Base-by-base conservation (phyloP, 2,888 invertebrate genomes). In the Norana najaformis region DNA sequence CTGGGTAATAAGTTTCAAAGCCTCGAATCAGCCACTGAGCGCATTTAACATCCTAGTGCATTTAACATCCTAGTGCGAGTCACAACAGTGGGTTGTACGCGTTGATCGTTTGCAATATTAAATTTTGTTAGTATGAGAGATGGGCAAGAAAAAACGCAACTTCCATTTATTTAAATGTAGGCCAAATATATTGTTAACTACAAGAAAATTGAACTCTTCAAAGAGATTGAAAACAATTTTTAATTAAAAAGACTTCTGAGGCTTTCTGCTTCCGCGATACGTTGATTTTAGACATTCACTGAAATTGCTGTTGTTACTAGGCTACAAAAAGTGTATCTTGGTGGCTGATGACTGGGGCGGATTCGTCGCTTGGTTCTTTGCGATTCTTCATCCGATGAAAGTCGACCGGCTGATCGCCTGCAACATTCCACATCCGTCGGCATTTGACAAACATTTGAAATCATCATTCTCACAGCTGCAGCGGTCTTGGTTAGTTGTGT, bases 271-370 rank as follows among this genome's bases (percentile, higher is more conserved):
- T 47, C 47, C 47, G 1, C 47, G 23, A 47, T 47, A n/a, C n/a
- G 47, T 47, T 47, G 47, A 47, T 23, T 23, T 23, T 47, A 47
- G 47, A 47, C 47, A 47, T 69, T 69, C 41, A 41, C 41, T 13
- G 41, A 18, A 11, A 16, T 69, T 69, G 69, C 11, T 69, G 47
- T 69, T 69, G 30, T 69, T 1, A 30, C 30, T 69, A 39, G 69
- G 90, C 1, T 90, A 90, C 82, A 38, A 88, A n/a, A 41, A 36
- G 0, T 90, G 90, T 37, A 82, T 89, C 36, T 93, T 97, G 20
- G 95, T 96, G 4, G 95, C 96, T 0, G 97, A 97, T 94, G 97
- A 97, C 94, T 95, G 97, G 93, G 97, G 97, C 38, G 97, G 96
- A 8, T 92, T 96, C 35, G 94, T 97, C 30, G 97, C 96, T 35